Conservation (phyloP, 2,797 vertebrate species). For the Hippoglossus hippoglossus region DNA sequence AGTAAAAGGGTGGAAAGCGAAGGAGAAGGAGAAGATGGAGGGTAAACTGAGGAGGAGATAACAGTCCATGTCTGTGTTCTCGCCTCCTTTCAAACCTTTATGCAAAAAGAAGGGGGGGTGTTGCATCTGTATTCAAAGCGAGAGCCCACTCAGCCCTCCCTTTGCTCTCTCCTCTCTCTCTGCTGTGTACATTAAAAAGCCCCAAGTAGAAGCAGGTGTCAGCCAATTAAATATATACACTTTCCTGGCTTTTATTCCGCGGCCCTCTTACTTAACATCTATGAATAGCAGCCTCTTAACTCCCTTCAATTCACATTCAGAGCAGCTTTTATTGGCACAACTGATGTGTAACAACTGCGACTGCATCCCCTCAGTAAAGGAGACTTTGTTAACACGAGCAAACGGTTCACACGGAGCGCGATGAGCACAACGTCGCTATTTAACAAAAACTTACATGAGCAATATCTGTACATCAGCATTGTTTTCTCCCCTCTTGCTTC, state of each 20-base stretch:
- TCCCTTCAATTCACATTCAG: conserved; percentile 76
- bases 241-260: conserved; percentile 73
- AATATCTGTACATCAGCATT: conserved; percentile 61
- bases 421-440: conserved; percentile 59
- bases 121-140: conserved; percentile 76
- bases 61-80: conserved; percentile 66
- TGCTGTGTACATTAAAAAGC: conserved; percentile 72
- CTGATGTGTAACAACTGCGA: conserved; percentile 61
- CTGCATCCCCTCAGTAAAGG: conserved; percentile 61
- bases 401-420: conserved; percentile 62
- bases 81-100: conserved; percentile 64
- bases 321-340: conserved; percentile 77
- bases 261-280: conserved; percentile 68
- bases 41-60: conserved; percentile 59
- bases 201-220: conserved; percentile 79
- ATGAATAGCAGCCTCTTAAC: conserved; percentile 77
- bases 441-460: conserved; percentile 54
- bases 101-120: conserved; percentile 72
- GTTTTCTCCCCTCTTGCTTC: conserved; percentile 28
- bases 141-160: conserved; percentile 60
- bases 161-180: conserved; percentile 50
- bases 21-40: conserved; percentile 47
- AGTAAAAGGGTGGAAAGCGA: conserved; percentile 22
- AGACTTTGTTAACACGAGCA: conserved; percentile 74
- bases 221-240: conserved; percentile 80